phyloP scores from a whole-genome alignment of 35 echinoderm and acorn worm species.

The Acanthaster planci region DNA sequence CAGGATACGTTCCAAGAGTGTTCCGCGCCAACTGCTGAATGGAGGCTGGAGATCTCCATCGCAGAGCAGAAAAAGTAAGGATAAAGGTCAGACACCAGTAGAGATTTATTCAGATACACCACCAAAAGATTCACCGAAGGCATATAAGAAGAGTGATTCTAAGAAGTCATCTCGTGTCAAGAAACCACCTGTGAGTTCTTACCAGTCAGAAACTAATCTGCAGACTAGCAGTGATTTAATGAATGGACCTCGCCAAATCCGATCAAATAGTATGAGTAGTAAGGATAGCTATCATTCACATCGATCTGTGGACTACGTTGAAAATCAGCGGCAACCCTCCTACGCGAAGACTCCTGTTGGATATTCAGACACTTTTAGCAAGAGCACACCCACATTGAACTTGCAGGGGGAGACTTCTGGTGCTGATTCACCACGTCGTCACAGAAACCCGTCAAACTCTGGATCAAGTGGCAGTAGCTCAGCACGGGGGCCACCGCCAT shows the following conservation, averaged over 20 bases:
- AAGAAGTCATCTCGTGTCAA: neutral
- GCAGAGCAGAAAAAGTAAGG: conserved; percentile 50
- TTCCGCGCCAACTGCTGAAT: conserved; percentile 75
- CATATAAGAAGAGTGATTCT: neutral
- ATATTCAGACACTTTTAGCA: neutral
- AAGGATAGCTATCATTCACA: neutral
- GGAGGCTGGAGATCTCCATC: conserved; percentile 64
- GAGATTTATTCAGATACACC: conserved; percentile 55
- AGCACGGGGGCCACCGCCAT: conserved; percentile 44
- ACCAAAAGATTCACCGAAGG: neutral
- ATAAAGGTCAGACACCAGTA: conserved; percentile 56
- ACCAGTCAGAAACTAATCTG: neutral
- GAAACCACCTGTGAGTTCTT: neutral
- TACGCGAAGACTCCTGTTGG: neutral
- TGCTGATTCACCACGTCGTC: neutral
- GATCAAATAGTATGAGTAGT: conserved; percentile 12
- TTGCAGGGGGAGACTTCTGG: neutral
- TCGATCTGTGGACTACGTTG: conserved; percentile 9
- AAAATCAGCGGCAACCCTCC: neutral
- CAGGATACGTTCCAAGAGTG: conserved; percentile 76
- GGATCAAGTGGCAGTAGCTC: neutral
- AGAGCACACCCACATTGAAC: conserved; percentile 15
- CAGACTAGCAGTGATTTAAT: neutral
- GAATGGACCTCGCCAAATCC: neutral
- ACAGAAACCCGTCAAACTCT: conserved; percentile 14